Base-by-base conservation (phyloP, 1,140 invertebrate genomes). In the Pentalonia nigronervosa region DNA sequence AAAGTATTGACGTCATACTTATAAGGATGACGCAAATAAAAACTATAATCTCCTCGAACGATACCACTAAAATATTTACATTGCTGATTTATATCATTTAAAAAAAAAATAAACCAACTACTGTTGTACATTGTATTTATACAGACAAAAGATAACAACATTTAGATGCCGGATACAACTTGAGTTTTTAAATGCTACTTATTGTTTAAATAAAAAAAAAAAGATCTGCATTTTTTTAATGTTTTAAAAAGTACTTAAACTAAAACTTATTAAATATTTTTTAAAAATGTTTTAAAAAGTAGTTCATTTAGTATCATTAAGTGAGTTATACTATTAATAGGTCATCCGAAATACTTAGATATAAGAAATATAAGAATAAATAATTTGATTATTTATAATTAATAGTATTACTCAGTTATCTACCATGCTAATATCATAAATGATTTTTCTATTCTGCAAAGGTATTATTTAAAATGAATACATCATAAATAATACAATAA, bases 31-130 rank as follows among this genome's bases (percentile, higher is more conserved):
- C 50, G 88, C 34, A 89, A 36, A 56, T 47, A 50, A 88, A 56
- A 89, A 89, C 21, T 89, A 76, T 76, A 36, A 89, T 89, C 48
- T 89, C 1, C 50, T 36, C n/a, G 50, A 50, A 50, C 34, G 30
- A 36, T 7, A 56, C n/a, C 7, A 36, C 48, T 8, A 88, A 53
- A 53, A 53, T 36, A 36, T 89, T 89, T 89, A 53, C 8, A 89
- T 36, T 89, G 17, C 1, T 53, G 34, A 89, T 89, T 23, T n/a
- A 88, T 50, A 89, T 36, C 45, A 87, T 89, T 89, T 88, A 53
- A 36, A n/a, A 67, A 67, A 41, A 67, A 67, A 60, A 30, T 14
- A 60, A 9, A 30, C 30, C 11, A 56, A 25, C 30, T n/a, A 4
- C 48, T 50, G 48, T 67, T 67, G 4, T 67, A 67, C 30, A 14